Evolutionary conservation across 2,888 invertebrate genomes (phyloP).

Genomic region (Aphidoletes aphidimyza): DNA sequence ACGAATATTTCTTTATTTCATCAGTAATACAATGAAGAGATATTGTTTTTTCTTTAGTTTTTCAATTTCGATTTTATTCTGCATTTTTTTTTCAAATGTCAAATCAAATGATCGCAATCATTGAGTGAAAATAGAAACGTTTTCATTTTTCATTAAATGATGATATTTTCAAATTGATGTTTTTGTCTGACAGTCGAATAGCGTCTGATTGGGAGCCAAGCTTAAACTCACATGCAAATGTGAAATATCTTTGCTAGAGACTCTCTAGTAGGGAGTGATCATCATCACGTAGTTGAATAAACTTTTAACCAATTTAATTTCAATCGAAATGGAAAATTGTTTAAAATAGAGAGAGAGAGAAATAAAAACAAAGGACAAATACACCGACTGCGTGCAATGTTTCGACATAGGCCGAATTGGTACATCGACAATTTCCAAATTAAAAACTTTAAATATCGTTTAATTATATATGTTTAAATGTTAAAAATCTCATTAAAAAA

Average conservation of each 20-base stretch:
- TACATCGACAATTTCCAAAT: too few relatives aligned
- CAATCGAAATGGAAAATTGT: slow-evolving; percentile 18
- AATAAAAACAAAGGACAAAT: slow-evolving; percentile 26
- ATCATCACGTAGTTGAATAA: background rate
- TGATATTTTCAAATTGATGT: slow-evolving; percentile 53
- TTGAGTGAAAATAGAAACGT: background rate
- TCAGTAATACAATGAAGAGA: slow-evolving; percentile 8
- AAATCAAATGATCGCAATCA: slow-evolving; percentile 40
- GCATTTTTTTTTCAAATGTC: slow-evolving; percentile 48
- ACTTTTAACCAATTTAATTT: slow-evolving; percentile 11
- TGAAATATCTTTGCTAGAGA: background rate
- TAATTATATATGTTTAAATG: slow-evolving; percentile 9
- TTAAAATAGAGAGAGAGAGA: too few relatives aligned
- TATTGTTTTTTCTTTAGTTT: background rate
- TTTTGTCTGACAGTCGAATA: too few relatives aligned
- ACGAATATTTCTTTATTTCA: slow-evolving; percentile 9
- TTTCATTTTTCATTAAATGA: slow-evolving; percentile 3
- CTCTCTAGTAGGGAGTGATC: background rate
- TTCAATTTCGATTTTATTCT: slow-evolving; percentile 23
- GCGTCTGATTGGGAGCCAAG: too few relatives aligned
- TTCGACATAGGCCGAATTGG: too few relatives aligned
- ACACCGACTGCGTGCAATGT: too few relatives aligned
- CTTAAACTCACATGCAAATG: background rate
- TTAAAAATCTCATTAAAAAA: slow-evolving; percentile 19
- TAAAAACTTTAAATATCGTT: slow-evolving; percentile 30